Evolutionary conservation across 2,113 vertebrate genomes (phyloP).

Genomic region (Vombatus ursinus): DNA sequence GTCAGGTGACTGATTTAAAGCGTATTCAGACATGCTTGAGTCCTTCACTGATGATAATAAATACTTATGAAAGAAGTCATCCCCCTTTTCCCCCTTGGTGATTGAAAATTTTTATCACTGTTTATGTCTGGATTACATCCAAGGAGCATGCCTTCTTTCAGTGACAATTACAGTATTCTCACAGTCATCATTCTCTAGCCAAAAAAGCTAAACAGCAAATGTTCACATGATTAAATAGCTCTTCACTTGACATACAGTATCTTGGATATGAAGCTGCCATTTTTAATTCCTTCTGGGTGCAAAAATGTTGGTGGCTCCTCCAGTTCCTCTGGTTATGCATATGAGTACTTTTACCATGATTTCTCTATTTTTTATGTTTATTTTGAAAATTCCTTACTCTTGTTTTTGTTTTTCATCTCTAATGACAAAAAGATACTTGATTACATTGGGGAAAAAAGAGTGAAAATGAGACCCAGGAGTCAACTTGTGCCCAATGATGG

Average conservation of each 20-base stretch:
- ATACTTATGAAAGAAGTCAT: not conserved
- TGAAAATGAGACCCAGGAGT: not conserved
- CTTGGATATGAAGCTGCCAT: not conserved
- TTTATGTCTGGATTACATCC: slow-evolving; percentile 1
- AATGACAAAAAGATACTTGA: not conserved
- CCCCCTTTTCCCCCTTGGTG: not conserved
- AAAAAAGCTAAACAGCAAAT: slow-evolving; percentile 6
- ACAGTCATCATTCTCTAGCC: slow-evolving; percentile 4
- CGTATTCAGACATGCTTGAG: not conserved
- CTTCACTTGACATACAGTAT: not conserved
- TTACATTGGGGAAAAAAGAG: not conserved
- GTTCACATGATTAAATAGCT: slow-evolving; percentile 14
- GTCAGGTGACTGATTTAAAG: not conserved
- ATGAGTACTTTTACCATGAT: slow-evolving; percentile 7
- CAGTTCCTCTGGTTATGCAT: not conserved
- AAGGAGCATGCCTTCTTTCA: not conserved
- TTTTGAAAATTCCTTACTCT: not conserved
- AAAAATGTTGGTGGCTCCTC: not conserved
- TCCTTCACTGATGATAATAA: not conserved
- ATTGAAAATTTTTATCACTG: slow-evolving; percentile 27
- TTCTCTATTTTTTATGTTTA: not conserved
- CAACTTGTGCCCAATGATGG: slow-evolving; percentile 1
- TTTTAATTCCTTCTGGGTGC: not conserved
- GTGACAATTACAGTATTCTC: slow-evolving; percentile 21
- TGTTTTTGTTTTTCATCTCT: not conserved